Percentiles rank a stretch among this genome's conserved stretches.
Conservation (phyloP, 2,113 vertebrate species). For the Tachuris rubrigastra region DNA sequence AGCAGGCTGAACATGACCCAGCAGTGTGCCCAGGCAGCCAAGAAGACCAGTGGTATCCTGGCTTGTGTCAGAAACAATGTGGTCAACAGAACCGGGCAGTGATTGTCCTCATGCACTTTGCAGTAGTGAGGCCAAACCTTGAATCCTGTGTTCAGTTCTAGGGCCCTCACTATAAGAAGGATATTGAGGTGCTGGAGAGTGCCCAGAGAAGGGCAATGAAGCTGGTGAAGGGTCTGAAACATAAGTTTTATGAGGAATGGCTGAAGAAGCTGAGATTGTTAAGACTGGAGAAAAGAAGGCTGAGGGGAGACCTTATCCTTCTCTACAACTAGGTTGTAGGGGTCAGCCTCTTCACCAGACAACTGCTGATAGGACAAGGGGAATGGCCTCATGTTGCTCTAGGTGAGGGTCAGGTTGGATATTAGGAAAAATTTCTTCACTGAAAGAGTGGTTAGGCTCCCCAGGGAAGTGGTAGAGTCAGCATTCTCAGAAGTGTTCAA, state of each 20-base stretch:
- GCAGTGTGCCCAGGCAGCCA: neutral
- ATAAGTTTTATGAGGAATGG: neutral
- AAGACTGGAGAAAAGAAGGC: neutral
- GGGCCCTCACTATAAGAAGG: neutral
- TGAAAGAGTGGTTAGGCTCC: neutral
- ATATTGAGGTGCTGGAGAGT: neutral
- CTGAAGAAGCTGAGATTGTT: neutral
- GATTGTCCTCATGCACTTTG: neutral
- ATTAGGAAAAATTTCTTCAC: neutral
- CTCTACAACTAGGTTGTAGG: neutral
- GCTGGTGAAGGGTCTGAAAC: neutral
- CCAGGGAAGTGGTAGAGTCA: neutral
- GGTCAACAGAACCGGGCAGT: rapidly evolving
- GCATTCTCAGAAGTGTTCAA: neutral
- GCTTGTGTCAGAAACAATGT: neutral
- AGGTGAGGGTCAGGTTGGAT: neutral
- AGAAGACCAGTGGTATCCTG: neutral
- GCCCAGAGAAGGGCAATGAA: neutral
- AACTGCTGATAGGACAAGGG: rapidly evolving
- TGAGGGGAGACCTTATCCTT: neutral
- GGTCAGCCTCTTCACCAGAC: neutral
- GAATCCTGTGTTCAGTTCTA: neutral
- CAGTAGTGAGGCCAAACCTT: neutral
- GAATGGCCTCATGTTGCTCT: neutral
- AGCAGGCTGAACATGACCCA: neutral